Evolutionary conservation across 2,797 vertebrate genomes (phyloP).

Genomic region (Chrosomus eos): DNA sequence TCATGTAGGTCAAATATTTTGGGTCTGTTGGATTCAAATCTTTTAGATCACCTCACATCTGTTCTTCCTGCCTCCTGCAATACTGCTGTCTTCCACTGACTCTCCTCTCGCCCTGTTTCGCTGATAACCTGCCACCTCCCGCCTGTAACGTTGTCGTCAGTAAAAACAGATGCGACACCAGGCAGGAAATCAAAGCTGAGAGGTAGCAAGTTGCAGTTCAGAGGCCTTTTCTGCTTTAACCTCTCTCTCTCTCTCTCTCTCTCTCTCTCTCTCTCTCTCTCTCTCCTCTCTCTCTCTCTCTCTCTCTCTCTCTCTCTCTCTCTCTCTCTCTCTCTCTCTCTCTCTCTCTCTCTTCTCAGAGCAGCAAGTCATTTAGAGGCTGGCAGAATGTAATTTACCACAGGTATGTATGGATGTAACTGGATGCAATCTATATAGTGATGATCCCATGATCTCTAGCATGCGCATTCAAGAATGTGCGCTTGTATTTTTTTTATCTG

Average conservation of each 20-base stretch:
- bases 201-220: constrained; percentile 27
- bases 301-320: no score
- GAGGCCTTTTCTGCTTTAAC: constrained; percentile 13
- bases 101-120: constrained; percentile 1
- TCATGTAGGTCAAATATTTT: constrained; percentile 37
- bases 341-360: background rate
- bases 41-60: constrained; percentile 49
- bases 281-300: no score
- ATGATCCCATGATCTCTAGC: constrained; percentile 23
- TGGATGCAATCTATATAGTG: constrained; percentile 32
- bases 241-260: background rate
- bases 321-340: no score
- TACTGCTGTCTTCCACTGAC: background rate
- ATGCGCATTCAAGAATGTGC: background rate
- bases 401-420: constrained; percentile 1
- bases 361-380: constrained; percentile 34
- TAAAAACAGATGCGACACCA: constrained; percentile 44
- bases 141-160: constrained; percentile 18
- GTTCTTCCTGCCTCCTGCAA: constrained; percentile 23
- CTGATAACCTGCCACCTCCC: constrained; percentile 41
- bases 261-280: no score
- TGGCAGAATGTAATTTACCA: constrained; percentile 19
- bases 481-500: constrained; percentile 16
- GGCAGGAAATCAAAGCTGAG: constrained; percentile 29
- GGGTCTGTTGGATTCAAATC: background rate